Evolutionary conservation across 1,140 invertebrate genomes (phyloP).

Genomic region (Centruroides sculpturatus): DNA sequence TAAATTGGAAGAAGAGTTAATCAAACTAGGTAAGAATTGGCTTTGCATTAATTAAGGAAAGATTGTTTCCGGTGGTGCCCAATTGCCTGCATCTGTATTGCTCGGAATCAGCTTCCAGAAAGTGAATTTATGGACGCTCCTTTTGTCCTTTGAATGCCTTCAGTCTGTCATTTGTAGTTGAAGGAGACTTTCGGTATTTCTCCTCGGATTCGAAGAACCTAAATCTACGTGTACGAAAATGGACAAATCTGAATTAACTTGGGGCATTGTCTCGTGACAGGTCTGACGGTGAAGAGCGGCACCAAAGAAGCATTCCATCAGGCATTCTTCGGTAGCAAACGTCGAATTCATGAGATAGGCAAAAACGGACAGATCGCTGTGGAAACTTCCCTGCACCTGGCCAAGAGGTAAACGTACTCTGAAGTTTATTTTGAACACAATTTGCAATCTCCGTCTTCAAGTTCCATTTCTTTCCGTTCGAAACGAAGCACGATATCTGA

Average conservation of each 20-base stretch:
- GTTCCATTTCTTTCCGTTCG: background rate
- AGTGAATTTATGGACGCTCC: no score
- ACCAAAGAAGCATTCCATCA: slow-evolving; percentile 3
- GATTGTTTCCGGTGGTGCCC: no score
- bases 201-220: no score
- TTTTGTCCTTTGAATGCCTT: no score
- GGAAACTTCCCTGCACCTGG: slow-evolving; percentile 6
- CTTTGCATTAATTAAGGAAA: no score
- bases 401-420: slow-evolving; percentile 2
- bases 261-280: background rate
- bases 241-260: no score
- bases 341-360: background rate
- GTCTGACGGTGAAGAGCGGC: slow-evolving; percentile 1
- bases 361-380: slow-evolving; percentile 7
- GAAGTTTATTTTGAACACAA: background rate
- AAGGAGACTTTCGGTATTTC: no score
- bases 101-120: no score
- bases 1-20: slow-evolving; percentile 5
- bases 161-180: no score
- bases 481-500: background rate
- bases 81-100: no score
- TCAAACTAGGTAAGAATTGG: slow-evolving; percentile 2
- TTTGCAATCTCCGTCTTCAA: background rate
- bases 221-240: no score
- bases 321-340: slow-evolving; percentile 4